Percentiles rank a stretch among this genome's conserved stretches.
phyloP scores from a whole-genome alignment of 2,113 vertebrate species.

The Ailuropoda melanoleuca region DNA sequence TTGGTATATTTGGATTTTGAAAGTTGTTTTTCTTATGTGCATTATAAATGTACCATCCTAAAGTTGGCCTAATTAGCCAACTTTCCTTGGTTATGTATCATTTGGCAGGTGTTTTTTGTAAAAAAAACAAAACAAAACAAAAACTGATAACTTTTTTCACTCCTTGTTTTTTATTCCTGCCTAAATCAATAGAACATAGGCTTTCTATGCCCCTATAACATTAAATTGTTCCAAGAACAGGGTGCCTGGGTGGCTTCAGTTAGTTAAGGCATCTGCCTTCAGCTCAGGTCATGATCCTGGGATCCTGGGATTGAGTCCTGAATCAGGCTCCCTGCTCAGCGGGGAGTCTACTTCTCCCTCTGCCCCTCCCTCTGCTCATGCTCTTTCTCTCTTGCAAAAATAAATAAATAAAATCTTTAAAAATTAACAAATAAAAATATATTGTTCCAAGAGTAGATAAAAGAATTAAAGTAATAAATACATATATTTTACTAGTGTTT shows the following conservation, averaged over 20 bases:
- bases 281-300: no score
- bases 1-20: slow-evolving; percentile 25
- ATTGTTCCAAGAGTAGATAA: background rate
- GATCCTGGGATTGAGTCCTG: no score
- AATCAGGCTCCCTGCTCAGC: no score
- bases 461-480: background rate
- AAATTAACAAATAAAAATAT: background rate
- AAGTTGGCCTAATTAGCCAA: background rate
- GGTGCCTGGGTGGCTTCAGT: background rate
- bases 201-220: background rate
- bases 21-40: slow-evolving; percentile 13
- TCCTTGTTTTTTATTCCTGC: background rate
- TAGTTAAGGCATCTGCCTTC: background rate
- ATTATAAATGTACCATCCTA: slow-evolving; percentile 11
- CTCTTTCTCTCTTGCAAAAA: no score
- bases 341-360: no score
- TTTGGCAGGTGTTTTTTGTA: background rate
- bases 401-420: background rate
- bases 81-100: background rate
- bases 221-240: background rate
- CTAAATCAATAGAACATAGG: background rate
- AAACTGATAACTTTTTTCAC: background rate
- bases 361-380: no score
- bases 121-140: background rate
- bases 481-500: background rate